phyloP scores from a whole-genome alignment of 2,797 vertebrate species.

The Pipistrellus nathusii region DNA sequence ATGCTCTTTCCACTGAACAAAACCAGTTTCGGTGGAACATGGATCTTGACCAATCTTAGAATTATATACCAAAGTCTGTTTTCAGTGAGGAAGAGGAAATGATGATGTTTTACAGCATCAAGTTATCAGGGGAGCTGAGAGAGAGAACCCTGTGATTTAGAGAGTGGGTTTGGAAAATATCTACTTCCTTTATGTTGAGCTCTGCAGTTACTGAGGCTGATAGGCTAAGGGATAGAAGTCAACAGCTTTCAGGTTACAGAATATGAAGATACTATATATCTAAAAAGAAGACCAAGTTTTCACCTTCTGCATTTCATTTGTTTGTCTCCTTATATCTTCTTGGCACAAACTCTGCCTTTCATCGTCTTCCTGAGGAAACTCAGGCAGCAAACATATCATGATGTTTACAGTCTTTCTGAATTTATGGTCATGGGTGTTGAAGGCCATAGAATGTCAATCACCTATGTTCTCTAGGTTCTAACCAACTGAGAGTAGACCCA shows the following conservation, averaged over 20 bases:
- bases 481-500: background rate
- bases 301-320: background rate
- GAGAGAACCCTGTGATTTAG: background rate
- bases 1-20: too few relatives aligned
- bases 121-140: background rate
- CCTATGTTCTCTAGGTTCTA: background rate
- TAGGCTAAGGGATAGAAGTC: background rate
- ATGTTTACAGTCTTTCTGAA: conserved; percentile 5
- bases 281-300: background rate
- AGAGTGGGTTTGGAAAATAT: background rate
- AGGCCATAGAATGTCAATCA: background rate
- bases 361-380: background rate
- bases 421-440: background rate
- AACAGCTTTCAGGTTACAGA: background rate
- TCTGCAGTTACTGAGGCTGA: background rate
- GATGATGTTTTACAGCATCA: background rate
- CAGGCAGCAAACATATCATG: background rate
- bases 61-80: background rate
- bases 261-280: background rate
- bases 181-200: background rate
- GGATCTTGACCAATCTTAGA: background rate
- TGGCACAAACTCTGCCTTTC: background rate
- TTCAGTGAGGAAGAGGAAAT: conserved; percentile 34
- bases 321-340: background rate
- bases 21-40: background rate